phyloP scores from a whole-genome alignment of 2,113 vertebrate species.

The Rana temporaria region DNA sequence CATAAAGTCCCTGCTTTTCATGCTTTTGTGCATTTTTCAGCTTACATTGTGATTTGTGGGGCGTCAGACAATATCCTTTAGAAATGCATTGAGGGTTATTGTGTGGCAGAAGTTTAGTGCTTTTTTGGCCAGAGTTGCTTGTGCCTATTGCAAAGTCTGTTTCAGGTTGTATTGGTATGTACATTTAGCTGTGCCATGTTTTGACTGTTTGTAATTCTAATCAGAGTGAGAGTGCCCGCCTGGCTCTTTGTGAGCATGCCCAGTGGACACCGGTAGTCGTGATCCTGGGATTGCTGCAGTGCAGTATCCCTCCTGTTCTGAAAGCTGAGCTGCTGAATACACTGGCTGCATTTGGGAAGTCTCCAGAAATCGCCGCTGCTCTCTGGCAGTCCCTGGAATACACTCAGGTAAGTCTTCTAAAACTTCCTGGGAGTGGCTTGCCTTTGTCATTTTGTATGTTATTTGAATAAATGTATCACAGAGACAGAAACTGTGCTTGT shows the following conservation, averaged over 20 bases:
- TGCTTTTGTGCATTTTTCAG: no score
- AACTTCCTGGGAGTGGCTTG: not conserved
- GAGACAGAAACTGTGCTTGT: no score
- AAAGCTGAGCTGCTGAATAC: slow-evolving; percentile 89
- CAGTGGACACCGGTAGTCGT: slow-evolving; percentile 97
- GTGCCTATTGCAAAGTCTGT: no score
- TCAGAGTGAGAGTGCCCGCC: slow-evolving; percentile 94
- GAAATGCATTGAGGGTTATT: no score
- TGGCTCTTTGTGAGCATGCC: slow-evolving; percentile 94
- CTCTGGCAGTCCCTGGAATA: slow-evolving; percentile 98
- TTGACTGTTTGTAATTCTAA: not conserved
- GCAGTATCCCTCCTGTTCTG: slow-evolving; percentile 89
- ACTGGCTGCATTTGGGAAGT: slow-evolving; percentile 92
- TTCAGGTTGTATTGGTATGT: no score
- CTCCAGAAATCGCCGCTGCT: slow-evolving; percentile 93
- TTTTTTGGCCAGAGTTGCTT: not conserved
- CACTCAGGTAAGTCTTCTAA: slow-evolving; percentile 82
- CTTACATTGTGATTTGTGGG: no score
- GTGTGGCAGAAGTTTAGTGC: not conserved
- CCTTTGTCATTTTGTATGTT: not conserved
- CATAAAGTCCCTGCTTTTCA: no score
- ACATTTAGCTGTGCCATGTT: no score
- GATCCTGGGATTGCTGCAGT: slow-evolving; percentile 92
- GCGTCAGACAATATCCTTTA: no score
- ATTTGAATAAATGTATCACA: no score